Evolutionary conservation across 2,797 vertebrate species (phyloP), one percentile per base, ranked within the genome.

Genomic region (Mormyrus proboscirostris): DNA sequence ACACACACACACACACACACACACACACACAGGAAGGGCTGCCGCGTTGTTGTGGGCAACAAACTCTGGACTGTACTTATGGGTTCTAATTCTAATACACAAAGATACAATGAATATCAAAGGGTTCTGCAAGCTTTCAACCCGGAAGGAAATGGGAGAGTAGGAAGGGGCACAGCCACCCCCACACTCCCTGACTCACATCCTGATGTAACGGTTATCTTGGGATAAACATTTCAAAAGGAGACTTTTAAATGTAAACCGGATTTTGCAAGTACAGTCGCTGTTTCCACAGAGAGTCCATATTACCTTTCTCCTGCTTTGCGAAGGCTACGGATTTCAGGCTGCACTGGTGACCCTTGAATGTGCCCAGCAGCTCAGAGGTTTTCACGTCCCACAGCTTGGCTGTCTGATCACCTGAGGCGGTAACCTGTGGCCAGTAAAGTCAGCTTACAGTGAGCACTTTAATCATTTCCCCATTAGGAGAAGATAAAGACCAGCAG

Each of bases 321-420:
- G 97, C 93, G 89, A 99, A 99, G 76, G 97, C 94, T 90, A 99
- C 97, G 4, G 98, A 98, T 92, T 99, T 99, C 88, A 99, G 96
- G 94, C 98, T 99, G 92, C 99, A 99, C 49, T 99, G 97, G 91
- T 99, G 98, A 89, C 98, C 98, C 95, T 96, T 99, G 93, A 98
- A 99, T 16, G 95, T 94, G 53, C 98, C 98, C 69, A 99, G 94
- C 41, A 97, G 93, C 89, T 99, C 98, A 0, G 97, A 95, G 0
- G 95, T 95, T 89, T 93, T 96, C 62, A 99, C 96, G 33, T 99
- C 98, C 98, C 98, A 99, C 91, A 99, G 94, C 91, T 96, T 96
- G 89, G 99, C 99, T 90, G 96, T 97, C 91, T 99, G 98, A 92
- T 99, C 99, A 55, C 99, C 99, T 7, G 98, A 97, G 88, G 97